Conservation (phyloP, 2,888 invertebrate species). For the Epinotia brunnichana region DNA sequence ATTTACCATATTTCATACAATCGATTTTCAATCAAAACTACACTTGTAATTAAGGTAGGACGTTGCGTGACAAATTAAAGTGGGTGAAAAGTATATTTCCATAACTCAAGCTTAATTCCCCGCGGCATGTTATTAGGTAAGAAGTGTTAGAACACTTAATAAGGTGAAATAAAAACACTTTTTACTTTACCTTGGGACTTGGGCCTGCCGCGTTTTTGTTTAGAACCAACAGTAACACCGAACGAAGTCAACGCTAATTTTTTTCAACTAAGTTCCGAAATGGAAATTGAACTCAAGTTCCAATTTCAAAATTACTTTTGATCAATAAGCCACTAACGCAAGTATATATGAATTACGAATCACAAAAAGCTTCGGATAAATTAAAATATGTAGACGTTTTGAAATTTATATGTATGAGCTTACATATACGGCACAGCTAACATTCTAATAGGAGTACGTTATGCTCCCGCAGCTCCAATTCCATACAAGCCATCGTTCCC, state of each 20-base stretch:
- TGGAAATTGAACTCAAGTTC: not conserved
- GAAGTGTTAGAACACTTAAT: slow-evolving; percentile 38
- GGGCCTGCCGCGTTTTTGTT: not conserved
- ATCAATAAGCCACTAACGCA: no score
- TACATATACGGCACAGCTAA: not conserved
- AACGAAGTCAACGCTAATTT: not conserved
- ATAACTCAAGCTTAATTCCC: slow-evolving; percentile 37
- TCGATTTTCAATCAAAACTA: slow-evolving; percentile 19
- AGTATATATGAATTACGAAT: no score
- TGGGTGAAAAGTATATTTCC: slow-evolving; percentile 32
- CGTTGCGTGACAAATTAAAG: slow-evolving; percentile 35
- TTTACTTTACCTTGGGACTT: not conserved
- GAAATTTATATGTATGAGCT: no score
- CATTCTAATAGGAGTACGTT: no score
- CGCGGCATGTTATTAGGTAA: slow-evolving; percentile 32
- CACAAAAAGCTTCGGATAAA: no score
- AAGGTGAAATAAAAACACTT: slow-evolving; percentile 20
- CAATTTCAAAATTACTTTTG: not conserved
- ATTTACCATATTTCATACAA: slow-evolving; percentile 1
- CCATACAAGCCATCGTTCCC: slow-evolving; percentile 12
- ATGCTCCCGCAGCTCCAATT: slow-evolving; percentile 9
- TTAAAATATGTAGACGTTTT: no score
- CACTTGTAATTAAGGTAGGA: slow-evolving; percentile 15
- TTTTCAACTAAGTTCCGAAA: not conserved
- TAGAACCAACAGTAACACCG: not conserved